Evolutionary conservation across 2,797 vertebrate genomes (phyloP).

Genomic region (Gorsachius magnificus): DNA sequence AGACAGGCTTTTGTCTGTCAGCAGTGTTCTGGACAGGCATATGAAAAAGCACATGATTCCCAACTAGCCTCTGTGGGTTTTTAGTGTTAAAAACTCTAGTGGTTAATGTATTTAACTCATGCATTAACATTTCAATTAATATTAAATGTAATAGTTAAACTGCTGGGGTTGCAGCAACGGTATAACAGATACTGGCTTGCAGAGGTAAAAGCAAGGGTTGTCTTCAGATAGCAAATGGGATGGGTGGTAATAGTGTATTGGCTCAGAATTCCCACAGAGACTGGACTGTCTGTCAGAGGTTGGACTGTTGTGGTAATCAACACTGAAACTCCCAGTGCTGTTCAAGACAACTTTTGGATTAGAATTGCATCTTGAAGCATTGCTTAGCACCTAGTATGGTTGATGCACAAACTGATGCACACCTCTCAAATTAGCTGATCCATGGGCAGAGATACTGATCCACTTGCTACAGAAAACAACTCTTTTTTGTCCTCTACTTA

Average conservation of each 20-base stretch:
- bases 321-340: background rate
- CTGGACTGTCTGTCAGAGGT: background rate
- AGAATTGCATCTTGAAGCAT: background rate
- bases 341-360: background rate
- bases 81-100: background rate
- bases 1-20: background rate
- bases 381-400: background rate
- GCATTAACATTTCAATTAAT: background rate
- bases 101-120: background rate
- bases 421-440: background rate
- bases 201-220: background rate
- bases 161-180: background rate
- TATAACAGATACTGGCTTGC: background rate
- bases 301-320: background rate
- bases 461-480: background rate
- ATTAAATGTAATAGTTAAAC: background rate
- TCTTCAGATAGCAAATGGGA: background rate
- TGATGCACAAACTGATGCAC: background rate
- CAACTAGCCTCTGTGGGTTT: background rate
- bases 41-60: background rate
- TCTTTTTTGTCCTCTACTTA: background rate
- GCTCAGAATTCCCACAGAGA: background rate
- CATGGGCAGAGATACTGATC: background rate
- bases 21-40: background rate
- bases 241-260: background rate